Evolutionary conservation across 2,888 invertebrate species (phyloP).

Genomic region (Cataglyphis rosenhaueri): DNA sequence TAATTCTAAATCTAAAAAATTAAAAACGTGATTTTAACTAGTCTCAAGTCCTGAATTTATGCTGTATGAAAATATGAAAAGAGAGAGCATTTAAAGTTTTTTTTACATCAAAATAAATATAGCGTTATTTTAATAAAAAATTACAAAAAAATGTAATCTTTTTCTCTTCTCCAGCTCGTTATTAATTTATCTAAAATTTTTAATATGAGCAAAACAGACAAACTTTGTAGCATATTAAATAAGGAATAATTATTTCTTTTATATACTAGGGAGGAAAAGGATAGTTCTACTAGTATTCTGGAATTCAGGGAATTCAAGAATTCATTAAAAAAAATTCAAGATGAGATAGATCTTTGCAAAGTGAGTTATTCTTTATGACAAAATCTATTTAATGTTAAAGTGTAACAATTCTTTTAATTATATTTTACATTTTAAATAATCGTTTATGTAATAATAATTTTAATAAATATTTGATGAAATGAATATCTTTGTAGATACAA

Average conservation of each 20-base stretch:
- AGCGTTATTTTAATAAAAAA: neutral
- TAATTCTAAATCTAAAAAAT: neutral
- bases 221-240: neutral
- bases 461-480: neutral
- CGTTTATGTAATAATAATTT: neutral
- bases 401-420: neutral
- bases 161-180: neutral
- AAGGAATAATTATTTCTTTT: neutral
- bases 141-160: neutral
- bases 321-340: constrained; percentile 74
- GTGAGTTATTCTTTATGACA: constrained; percentile 64
- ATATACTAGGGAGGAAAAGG: constrained; percentile 59
- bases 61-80: neutral
- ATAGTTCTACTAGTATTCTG: constrained; percentile 64
- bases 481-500: constrained; percentile 74
- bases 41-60: neutral
- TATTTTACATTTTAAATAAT: constrained; percentile 11
- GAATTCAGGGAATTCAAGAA: constrained; percentile 63
- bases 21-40: neutral
- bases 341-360: constrained; percentile 79
- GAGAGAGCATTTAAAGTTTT: neutral
- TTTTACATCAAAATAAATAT: neutral
- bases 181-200: neutral
- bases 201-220: neutral
- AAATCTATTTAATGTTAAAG: neutral